These are phyloP conservation scores for Dione vanillae DNA, from an alignment of 2,888 invertebrate species.

Conservation along the genomic window DNA sequence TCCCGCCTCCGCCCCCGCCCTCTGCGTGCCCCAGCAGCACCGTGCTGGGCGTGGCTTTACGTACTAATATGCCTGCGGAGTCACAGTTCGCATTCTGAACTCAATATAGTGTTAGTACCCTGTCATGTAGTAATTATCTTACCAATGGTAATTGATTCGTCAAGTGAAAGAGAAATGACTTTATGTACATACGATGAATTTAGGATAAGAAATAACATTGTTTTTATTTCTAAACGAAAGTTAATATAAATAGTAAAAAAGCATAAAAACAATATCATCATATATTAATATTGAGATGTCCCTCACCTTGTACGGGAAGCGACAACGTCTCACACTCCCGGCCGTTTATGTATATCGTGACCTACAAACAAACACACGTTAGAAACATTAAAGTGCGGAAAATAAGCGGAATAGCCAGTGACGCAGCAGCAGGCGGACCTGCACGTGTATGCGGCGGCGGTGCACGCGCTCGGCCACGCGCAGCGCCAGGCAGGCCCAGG, in stretches of 20 bases:
- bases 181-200: too few relatives aligned
- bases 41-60: conserved; percentile 83
- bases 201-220: too few relatives aligned
- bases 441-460: conserved; percentile 82
- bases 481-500: conserved; percentile 84
- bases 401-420: too few relatives aligned
- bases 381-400: not conserved
- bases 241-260: too few relatives aligned
- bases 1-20: conserved; percentile 68
- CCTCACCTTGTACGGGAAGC: conserved; percentile 83
- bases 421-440: conserved; percentile 56
- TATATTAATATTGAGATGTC: not conserved
- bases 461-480: conserved; percentile 84
- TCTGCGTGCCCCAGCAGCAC: conserved; percentile 69
- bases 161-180: too few relatives aligned
- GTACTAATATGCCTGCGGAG: conserved; percentile 76
- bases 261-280: too few relatives aligned
- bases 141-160: too few relatives aligned
- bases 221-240: too few relatives aligned
- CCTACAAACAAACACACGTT: conserved; percentile 56
- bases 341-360: conserved; percentile 85
- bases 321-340: conserved; percentile 82
- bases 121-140: too few relatives aligned
- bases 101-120: too few relatives aligned
- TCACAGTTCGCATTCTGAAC: too few relatives aligned